Conservation (phyloP, 2,113 vertebrate species). For the Apeltes quadracus region DNA sequence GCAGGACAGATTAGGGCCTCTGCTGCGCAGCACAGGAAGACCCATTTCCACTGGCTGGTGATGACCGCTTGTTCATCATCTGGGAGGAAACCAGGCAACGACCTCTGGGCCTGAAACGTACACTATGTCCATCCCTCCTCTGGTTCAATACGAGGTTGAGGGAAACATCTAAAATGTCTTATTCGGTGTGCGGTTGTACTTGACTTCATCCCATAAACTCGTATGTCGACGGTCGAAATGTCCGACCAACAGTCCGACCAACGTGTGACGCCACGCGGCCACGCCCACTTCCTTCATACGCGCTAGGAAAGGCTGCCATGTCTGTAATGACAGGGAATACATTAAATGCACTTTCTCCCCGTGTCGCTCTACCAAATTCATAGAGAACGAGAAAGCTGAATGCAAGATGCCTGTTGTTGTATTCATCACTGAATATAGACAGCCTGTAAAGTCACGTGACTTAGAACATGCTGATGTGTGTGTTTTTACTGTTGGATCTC, state of each 20-base stretch:
- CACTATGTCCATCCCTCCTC: background rate
- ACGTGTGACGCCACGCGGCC: no score
- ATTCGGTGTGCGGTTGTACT: background rate
- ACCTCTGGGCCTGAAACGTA: background rate
- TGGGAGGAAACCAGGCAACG: background rate
- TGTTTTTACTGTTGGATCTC: no score
- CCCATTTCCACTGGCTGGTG: background rate
- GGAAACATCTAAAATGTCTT: background rate
- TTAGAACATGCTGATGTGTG: no score
- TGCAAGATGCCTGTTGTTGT: no score
- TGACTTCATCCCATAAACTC: background rate
- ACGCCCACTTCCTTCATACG: no score
- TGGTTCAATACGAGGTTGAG: background rate
- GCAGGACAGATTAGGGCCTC: slow-evolving; percentile 43
- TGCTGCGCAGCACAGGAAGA: background rate
- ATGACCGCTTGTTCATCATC: background rate
- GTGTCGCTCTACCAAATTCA: no score
- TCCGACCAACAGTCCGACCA: background rate
- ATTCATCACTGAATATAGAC: no score
- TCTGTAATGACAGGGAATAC: no score
- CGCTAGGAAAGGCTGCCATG: no score
- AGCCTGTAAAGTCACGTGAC: no score
- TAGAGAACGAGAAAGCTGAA: no score
- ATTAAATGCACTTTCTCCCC: no score
- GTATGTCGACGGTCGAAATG: background rate